These are phyloP conservation scores for Therioaphis trifolii DNA, from an alignment of 2,888 invertebrate species.

Conservation along the genomic window DNA sequence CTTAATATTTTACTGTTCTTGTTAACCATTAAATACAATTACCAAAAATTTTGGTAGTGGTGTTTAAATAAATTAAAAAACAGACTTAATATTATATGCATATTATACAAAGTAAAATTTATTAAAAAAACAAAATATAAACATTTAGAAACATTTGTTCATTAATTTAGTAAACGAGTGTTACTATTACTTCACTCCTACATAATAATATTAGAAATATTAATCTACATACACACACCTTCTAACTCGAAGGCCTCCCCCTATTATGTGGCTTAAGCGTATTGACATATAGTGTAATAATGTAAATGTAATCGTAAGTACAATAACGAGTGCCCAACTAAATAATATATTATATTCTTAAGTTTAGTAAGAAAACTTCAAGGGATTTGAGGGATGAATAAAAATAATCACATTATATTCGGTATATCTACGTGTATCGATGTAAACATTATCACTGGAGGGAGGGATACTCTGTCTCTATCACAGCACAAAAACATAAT, in stretches of 20 bases:
- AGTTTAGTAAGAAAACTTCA: constrained; percentile 30
- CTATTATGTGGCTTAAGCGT: constrained; percentile 58
- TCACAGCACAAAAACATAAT: constrained; percentile 55
- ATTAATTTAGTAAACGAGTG: not conserved
- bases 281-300: constrained; percentile 45
- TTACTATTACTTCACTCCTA: constrained; percentile 10
- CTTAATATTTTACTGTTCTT: not conserved
- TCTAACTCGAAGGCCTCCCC: constrained; percentile 39
- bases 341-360: constrained; percentile 35
- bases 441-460: constrained; percentile 43
- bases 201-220: constrained; percentile 24
- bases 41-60: not conserved
- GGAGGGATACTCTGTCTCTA: constrained; percentile 49
- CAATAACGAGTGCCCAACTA: constrained; percentile 59
- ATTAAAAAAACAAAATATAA: constrained; percentile 44
- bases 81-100: not conserved
- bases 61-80: constrained; percentile 18
- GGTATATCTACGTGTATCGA: constrained; percentile 21
- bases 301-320: constrained; percentile 58
- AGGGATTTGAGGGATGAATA: constrained; percentile 5
- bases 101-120: constrained; percentile 35
- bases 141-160: constrained; percentile 50
- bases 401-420: not conserved
- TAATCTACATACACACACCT: constrained; percentile 26
- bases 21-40: not conserved